phyloP scores from a whole-genome alignment of 2,888 invertebrate species.

The Dicyrtoma fusca region DNA sequence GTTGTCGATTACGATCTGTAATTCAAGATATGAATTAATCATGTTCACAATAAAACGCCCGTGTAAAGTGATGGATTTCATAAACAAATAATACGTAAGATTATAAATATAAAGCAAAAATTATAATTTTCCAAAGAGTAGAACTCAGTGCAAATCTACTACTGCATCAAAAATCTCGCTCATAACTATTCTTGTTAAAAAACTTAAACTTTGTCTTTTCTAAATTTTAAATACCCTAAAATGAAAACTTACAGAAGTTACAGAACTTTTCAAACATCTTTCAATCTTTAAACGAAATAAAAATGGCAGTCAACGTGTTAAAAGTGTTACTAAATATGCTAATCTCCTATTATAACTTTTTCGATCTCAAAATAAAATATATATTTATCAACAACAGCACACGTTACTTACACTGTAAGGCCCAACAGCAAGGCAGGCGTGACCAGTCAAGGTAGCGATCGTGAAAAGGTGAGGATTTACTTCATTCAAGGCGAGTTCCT shows the following conservation, averaged over 20 bases:
- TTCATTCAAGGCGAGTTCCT: conserved; percentile 71
- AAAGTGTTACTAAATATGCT: no score
- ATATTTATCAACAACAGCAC: background rate
- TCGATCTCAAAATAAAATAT: background rate
- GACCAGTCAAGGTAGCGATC: conserved; percentile 87
- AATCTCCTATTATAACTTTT: no score
- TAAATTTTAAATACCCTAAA: no score
- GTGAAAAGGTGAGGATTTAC: conserved; percentile 84
- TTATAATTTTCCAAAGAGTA: no score
- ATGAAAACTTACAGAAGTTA: no score
- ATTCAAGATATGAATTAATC: conserved; percentile 8
- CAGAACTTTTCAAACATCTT: no score
- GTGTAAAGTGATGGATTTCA: background rate
- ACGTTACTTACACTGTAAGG: conserved; percentile 69
- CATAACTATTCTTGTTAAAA: no score
- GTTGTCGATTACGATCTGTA: conserved; percentile 73
- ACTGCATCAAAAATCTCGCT: no score
- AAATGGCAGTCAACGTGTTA: background rate
- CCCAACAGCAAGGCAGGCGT: conserved; percentile 73
- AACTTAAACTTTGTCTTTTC: no score
- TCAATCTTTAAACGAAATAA: background rate
- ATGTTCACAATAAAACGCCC: background rate
- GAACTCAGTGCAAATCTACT: no score
- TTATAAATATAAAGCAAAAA: no score
- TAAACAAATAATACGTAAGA: background rate